Conservation (phyloP, 2,888 invertebrate genomes). For the Lochmaea capreae region DNA sequence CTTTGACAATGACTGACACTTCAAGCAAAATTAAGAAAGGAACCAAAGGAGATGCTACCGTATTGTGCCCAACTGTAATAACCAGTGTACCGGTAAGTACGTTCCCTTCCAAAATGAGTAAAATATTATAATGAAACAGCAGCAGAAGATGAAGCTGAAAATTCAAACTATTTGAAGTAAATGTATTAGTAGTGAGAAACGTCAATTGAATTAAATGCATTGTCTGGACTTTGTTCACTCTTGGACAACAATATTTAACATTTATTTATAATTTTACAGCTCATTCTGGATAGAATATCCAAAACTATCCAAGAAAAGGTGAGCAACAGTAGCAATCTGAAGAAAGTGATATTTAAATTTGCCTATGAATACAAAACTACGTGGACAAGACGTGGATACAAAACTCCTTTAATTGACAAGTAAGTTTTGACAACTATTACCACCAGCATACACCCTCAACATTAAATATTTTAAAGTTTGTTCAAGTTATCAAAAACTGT, state of each 20-base stretch:
- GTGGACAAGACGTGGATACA: constrained; percentile 86
- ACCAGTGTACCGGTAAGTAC: constrained; percentile 91
- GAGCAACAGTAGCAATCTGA: constrained; percentile 81
- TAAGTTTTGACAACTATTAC: constrained; percentile 55
- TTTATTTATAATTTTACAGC: constrained; percentile 66
- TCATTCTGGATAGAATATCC: constrained; percentile 96
- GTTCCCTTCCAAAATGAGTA: background rate
- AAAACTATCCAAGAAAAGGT: constrained; percentile 97
- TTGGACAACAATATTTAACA: no score
- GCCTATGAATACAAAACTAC: constrained; percentile 93
- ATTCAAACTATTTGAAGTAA: background rate
- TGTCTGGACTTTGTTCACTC: background rate
- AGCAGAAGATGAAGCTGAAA: background rate
- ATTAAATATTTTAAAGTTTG: no score
- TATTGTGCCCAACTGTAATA: constrained; percentile 92
- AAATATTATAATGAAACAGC: background rate
- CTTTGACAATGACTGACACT: constrained; percentile 90
- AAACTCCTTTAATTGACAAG: constrained; percentile 81
- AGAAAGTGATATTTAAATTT: constrained; percentile 90
- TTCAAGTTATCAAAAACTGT: no score
- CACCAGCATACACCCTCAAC: background rate
- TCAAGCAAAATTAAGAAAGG: constrained; percentile 97
- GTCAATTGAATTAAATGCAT: constrained; percentile 6
- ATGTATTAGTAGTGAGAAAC: background rate
- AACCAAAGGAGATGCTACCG: constrained; percentile 92